Base-by-base conservation (phyloP, 2,113 vertebrate genomes). In the Ceyx cyanopectus region DNA sequence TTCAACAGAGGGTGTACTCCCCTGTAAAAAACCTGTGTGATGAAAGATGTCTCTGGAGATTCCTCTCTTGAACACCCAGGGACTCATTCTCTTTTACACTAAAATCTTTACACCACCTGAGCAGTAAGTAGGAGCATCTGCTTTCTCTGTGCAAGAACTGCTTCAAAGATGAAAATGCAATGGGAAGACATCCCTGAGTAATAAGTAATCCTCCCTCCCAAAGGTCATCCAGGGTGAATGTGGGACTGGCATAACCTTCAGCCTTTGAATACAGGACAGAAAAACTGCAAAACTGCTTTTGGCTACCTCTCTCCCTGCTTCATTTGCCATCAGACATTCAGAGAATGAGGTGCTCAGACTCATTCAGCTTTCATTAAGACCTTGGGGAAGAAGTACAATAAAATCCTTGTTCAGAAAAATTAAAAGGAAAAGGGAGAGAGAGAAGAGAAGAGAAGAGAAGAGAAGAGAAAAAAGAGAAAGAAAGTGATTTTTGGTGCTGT, bases 201-300 rank as follows among this genome's bases (percentile, higher is more conserved):
- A 95, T 95, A 57, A 92, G 76, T 94, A 95, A 95, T 63, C 87
- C n/a, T 77, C 45, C 43, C 65, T 95, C 82, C 76, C 68, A 74
- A 86, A 91, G 93, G 92, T 79, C 90, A 91, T 58, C 78, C 43
- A 27, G 61, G 91, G 91, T 91, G 58, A 86, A 45, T 2, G 9
- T 15, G 32, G 72, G 76, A 73, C 58, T 73, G 43, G 18, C 70
- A 57, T 88, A 95, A 91, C 79, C 82, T 94, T 87, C 68, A 85
- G 72, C 48, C 92, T 91, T 89, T 51, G 63, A 77, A 91, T 74
- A 60, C 16, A 51, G 60, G 51, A n/a, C 62, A 72, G 21, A 81
- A 58, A 83, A 75, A 1, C 8, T 63, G 32, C 22, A 58, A 83
- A 75, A 1, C 9, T 63, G 37, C 22, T 79, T 84, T 82, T 69